Evolutionary conservation across 2,888 invertebrate genomes (phyloP), one percentile per base, ranked within the genome.

Genomic region (Osmoderma eremita): DNA sequence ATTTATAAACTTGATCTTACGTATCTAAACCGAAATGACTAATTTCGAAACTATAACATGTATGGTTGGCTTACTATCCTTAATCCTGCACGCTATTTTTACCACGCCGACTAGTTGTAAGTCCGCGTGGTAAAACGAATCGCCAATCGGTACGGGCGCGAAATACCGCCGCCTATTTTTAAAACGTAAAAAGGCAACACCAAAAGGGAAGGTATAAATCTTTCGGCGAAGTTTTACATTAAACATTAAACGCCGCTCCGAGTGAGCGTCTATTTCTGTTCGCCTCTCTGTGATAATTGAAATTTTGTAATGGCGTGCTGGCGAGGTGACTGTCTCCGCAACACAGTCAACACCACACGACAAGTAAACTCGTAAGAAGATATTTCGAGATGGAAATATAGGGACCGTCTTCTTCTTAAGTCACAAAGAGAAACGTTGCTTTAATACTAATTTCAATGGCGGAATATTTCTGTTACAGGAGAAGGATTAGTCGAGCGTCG

Each of bases 281-380:
- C 36, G n/a, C 50, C 51, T 38, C 39, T 45, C 10, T 48, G 56
- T 58, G 65, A 42, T 56, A 65, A 65, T 58, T 65, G 65, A 56
- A 58, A 65, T 58, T 56, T 56, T 56, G 48, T 58, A 65, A 65
- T 65, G 65, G 58, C 58, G 30, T 58, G 42, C 45, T 58, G 42
- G 45, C 42, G 58, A 45, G 58, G 30, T 58, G 22, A 30, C 45
- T 45, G 58, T 45, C 58, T 58, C 17, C 30, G 45, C 39, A 15
- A 24, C 15, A 45, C 58, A 58, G 24, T 58, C 58, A 45, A 42
- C 58, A 58, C 58, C 18, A 24, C 41, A 30, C 13, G 45, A 13
- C 45, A 24, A 15, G 58, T 58, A 58, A 58, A 45, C 58, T 58
- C 12, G 58, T 30, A 17, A 18, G 48, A n/a, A 18, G 48, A 48